Evolutionary conservation across 2,797 vertebrate species (phyloP).

Genomic region (Lerista edwardsae): DNA sequence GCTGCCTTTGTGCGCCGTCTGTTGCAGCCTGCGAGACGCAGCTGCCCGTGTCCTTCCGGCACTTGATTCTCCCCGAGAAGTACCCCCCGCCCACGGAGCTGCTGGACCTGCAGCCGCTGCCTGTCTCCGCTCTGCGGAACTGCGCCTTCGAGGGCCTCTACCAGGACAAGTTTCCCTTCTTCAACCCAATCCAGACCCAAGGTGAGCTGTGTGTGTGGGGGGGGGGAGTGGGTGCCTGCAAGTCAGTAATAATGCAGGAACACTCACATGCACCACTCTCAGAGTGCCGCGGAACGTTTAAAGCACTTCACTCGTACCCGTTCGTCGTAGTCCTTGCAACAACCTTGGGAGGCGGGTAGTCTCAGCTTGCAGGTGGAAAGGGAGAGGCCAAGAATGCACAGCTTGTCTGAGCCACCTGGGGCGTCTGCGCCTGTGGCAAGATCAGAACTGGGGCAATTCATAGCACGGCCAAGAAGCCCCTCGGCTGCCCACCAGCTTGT

Average conservation of each 20-base stretch:
- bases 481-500: no score
- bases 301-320: no score
- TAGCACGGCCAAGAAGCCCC: no score
- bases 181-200: slow-evolving; percentile 99
- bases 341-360: no score
- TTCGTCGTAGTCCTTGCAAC: no score
- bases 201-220: slow-evolving; percentile 75
- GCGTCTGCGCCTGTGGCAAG: no score
- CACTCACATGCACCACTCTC: no score
- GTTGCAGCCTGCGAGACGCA: slow-evolving; percentile 94
- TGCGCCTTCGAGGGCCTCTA: slow-evolving; percentile 96
- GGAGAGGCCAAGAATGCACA: no score
- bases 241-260: background rate
- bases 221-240: background rate
- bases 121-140: slow-evolving; percentile 94
- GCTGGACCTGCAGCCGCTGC: slow-evolving; percentile 95
- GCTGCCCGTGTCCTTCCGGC: slow-evolving; percentile 95
- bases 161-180: slow-evolving; percentile 98
- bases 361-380: no score
- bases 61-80: slow-evolving; percentile 95
- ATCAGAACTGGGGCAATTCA: no score
- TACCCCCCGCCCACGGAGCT: slow-evolving; percentile 97
- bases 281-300: no score
- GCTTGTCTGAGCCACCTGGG: no score
- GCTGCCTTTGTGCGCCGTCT: rapidly evolving